These are phyloP conservation scores for Pecten maximus DNA, from an alignment of 2,888 invertebrate species.

Conservation along the genomic window DNA sequence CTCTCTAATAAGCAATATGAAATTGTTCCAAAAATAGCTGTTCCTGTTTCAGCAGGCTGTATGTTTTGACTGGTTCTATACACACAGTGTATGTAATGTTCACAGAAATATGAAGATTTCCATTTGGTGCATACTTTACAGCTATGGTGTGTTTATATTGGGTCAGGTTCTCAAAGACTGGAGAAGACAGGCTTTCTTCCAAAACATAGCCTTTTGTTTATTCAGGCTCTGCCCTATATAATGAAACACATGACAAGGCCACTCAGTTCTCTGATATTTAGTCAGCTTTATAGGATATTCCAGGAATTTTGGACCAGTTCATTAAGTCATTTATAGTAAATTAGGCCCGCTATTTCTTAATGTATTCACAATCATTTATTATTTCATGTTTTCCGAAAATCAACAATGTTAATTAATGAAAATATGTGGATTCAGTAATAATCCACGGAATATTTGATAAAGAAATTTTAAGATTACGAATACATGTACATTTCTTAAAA, in stretches of 20 bases:
- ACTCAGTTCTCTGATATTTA: not conserved
- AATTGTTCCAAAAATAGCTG: not conserved
- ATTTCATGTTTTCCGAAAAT: too few relatives aligned
- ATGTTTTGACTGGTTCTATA: not conserved
- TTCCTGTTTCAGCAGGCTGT: not conserved
- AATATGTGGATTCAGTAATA: too few relatives aligned
- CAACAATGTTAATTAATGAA: too few relatives aligned
- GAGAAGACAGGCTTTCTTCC: not conserved
- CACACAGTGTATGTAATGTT: not conserved
- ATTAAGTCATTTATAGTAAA: too few relatives aligned
- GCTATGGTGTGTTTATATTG: not conserved
- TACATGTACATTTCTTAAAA: too few relatives aligned
- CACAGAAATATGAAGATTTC: constrained; percentile 27
- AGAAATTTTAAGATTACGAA: too few relatives aligned
- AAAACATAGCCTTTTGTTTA: constrained; percentile 25
- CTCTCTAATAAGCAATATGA: not conserved
- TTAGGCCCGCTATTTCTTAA: too few relatives aligned
- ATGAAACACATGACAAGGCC: not conserved
- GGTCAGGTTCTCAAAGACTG: not conserved
- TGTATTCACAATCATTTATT: too few relatives aligned
- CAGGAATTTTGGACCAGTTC: not conserved
- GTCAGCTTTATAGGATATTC: not conserved
- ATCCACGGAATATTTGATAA: too few relatives aligned
- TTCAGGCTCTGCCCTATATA: constrained; percentile 9
- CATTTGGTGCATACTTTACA: not conserved